Base-by-base conservation (phyloP, 2,888 invertebrate genomes). In the Ormyrus nitidulus region DNA sequence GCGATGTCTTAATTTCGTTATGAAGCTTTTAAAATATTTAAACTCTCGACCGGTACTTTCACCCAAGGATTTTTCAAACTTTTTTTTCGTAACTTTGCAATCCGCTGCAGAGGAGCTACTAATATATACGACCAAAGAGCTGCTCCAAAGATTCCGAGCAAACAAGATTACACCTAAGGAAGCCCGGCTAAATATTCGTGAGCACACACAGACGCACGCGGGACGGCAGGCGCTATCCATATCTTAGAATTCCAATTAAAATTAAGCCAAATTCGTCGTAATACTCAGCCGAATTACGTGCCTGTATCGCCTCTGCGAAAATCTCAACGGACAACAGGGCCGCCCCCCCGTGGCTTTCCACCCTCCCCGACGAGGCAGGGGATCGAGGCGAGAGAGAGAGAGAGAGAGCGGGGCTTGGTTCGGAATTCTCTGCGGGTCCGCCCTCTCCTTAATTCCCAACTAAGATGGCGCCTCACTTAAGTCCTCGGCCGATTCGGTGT, bases 361-460 rank as follows among this genome's bases (percentile, higher is more conserved):
- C 69, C 77, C 79, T 74, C 34, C 64, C 34, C 64, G 74, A 66
- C 68, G 77, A 72, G 72, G 4, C 2, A 59, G 68, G 77, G 77
- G 77, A 59, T 74, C 69, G 74, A 58, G 34, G 58, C 53, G n/a
- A 46, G 53, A 34, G 34, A 34, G 34, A 19, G 19, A 19, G 19
- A 19, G 19, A 19, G 19, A 19, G 19, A 19, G 46, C n/a, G 54
- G 70, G n/a, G 58, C 8, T 66, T 19, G 65, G n/a, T 48, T 53
- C 49, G 59, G 34, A 49, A 77, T 48, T 65, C 69, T 62, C 34
- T 46, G 13, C 10, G 64, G 81, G 56, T 81, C 85, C 87, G 86
- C 87, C 89, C 89, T 86, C 86, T 89, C 87, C 89, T 90, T 89
- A 89, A 89, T 89, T 88, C 88, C 84, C 86, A 88, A 89, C 88